A percentile compares a stretch with the other conserved stretches of the same genome.
Conservation (phyloP, 2,113 vertebrate genomes). For the Petromus typicus region DNA sequence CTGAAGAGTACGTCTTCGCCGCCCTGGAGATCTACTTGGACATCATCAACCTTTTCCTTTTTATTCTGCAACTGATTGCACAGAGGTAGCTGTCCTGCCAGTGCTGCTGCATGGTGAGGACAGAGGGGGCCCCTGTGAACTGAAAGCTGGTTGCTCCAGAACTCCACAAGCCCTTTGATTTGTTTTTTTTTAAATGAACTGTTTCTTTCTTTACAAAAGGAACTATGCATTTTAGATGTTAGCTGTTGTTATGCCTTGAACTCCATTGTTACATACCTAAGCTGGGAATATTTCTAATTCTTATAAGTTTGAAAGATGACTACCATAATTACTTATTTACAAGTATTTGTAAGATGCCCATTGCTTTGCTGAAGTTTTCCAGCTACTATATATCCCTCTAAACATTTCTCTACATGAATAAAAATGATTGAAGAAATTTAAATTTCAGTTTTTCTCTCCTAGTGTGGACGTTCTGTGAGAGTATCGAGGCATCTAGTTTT, state of each 20-base stretch:
- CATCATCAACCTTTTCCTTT: conserved; percentile 87
- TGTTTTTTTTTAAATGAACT: not conserved
- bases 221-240: conserved; percentile 30
- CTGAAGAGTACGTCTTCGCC: conserved; percentile 92
- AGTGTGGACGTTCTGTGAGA: not conserved
- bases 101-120: not conserved
- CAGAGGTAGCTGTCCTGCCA: conserved; percentile 66
- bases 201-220: conserved; percentile 3
- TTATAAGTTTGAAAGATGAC: conserved; percentile 47
- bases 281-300: conserved; percentile 20
- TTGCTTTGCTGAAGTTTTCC: conserved; percentile 48
- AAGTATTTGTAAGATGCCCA: conserved; percentile 30
- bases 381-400: conserved; percentile 46
- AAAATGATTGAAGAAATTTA: conserved; percentile 51
- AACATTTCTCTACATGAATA: conserved; percentile 59
- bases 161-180: not conserved
- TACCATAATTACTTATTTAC: not conserved
- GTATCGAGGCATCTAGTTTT: not conserved
- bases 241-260: conserved; percentile 43
- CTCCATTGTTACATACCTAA: conserved; percentile 28
- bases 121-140: not conserved
- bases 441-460: conserved; percentile 22
- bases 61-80: conserved; percentile 87
- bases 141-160: not conserved
- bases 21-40: conserved; percentile 91